Percentiles rank a stretch among this genome's conserved stretches.
Conservation (phyloP, 2,888 invertebrate species). For the Labia minor region DNA sequence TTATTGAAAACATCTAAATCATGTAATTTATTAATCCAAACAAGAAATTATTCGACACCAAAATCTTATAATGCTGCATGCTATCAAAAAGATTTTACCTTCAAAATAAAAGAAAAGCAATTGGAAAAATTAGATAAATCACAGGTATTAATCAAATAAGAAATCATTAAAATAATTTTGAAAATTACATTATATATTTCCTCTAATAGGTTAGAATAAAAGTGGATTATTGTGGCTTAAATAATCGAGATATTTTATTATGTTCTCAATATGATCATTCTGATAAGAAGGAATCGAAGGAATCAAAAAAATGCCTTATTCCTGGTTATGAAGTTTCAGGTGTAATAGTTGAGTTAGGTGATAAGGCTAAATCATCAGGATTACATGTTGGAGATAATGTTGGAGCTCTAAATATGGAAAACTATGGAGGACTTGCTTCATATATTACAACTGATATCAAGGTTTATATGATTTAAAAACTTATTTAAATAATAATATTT, state of each 20-base stretch:
- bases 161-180: background rate
- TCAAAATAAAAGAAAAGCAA: constrained; percentile 41
- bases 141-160: constrained; percentile 34
- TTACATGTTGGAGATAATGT: constrained; percentile 49
- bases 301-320: constrained; percentile 43
- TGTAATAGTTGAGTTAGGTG: constrained; percentile 45
- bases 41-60: background rate
- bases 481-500: no score
- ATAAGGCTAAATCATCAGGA: constrained; percentile 36
- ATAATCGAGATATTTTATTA: constrained; percentile 48
- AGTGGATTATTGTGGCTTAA: constrained; percentile 53
- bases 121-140: constrained; percentile 37
- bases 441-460: constrained; percentile 27
- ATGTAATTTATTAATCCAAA: background rate
- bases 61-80: background rate
- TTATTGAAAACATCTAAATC: background rate
- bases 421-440: constrained; percentile 48
- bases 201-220: constrained; percentile 46
- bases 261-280: constrained; percentile 30
- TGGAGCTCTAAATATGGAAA: constrained; percentile 44
- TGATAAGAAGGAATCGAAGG: constrained; percentile 38
- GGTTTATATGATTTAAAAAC: constrained; percentile 32
- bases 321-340: constrained; percentile 57
- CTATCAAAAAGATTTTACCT: constrained; percentile 14
- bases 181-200: background rate